Percentiles rank a stretch among this genome's conserved stretches.
These are phyloP conservation scores for Mixornis gularis DNA, from an alignment of 2,113 vertebrate genomes.

Conservation along the genomic window DNA sequence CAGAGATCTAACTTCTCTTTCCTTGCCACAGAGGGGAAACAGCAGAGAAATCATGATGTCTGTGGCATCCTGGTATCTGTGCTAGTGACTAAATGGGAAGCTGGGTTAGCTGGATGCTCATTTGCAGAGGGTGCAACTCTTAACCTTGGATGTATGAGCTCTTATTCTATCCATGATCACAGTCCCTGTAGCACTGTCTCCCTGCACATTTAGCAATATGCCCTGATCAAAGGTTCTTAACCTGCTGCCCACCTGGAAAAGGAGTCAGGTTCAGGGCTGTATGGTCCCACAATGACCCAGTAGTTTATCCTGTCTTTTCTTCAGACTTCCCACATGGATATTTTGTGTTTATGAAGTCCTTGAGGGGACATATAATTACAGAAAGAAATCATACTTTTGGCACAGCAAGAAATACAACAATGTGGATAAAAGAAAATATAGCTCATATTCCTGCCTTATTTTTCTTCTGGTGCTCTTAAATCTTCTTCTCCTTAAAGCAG, in stretches of 20 bases:
- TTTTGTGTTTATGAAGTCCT: neutral
- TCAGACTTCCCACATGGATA: neutral
- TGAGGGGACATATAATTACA: neutral
- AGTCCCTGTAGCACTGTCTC: neutral
- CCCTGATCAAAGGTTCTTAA: neutral
- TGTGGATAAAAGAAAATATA: neutral
- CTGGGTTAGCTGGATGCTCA: neutral
- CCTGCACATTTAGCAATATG: neutral
- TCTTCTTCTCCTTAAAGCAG: neutral
- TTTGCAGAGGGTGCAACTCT: neutral
- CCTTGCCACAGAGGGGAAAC: neutral
- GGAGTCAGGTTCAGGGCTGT: neutral
- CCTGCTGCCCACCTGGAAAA: neutral
- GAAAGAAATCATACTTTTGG: neutral
- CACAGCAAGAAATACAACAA: neutral
- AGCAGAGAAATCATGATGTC: neutral
- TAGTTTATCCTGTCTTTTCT: neutral
- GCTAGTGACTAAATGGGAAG: neutral
- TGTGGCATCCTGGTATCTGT: neutral
- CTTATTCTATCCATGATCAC: neutral
- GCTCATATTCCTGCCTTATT: neutral
- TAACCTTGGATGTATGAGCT: neutral
- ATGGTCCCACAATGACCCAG: neutral
- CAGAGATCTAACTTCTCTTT: neutral
- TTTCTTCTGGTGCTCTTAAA: neutral